phyloP scores from a whole-genome alignment of 2,797 vertebrate genomes.

The Eulemur mongoz region DNA sequence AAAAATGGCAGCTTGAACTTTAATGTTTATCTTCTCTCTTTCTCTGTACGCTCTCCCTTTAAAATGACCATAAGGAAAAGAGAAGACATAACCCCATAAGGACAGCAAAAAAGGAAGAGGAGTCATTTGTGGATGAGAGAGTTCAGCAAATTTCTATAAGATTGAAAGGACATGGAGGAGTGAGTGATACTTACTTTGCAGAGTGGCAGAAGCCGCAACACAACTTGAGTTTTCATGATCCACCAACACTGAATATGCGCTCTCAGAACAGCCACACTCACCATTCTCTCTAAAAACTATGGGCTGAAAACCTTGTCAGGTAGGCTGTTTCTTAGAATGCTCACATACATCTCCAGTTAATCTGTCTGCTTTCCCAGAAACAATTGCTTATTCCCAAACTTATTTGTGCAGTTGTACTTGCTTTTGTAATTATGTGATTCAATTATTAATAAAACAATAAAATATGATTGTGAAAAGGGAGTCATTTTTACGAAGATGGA shows the following conservation, averaged over 20 bases:
- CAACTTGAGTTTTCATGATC: neutral
- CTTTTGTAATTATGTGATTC: constrained; percentile 65
- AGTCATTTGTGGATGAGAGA: neutral
- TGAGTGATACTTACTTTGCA: neutral
- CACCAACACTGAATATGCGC: neutral
- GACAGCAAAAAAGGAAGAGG: neutral
- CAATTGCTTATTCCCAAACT: constrained; percentile 44
- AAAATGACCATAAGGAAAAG: constrained; percentile 14
- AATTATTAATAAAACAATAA: constrained; percentile 71
- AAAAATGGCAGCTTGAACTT: constrained; percentile 47
- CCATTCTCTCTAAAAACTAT: neutral
- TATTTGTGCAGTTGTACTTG: constrained; percentile 45
- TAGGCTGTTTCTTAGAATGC: neutral
- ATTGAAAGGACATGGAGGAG: neutral
- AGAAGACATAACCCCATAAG: neutral
- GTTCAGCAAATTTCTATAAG: neutral
- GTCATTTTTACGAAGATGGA: constrained; percentile 62
- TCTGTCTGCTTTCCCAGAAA: constrained; percentile 31
- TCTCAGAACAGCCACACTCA: neutral
- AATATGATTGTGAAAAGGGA: constrained; percentile 36
- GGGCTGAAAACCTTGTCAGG: neutral
- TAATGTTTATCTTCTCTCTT: neutral
- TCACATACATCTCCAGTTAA: neutral
- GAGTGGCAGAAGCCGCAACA: neutral
- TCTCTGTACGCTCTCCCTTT: neutral